Base-by-base conservation (phyloP, 1,140 invertebrate genomes). In the Platyscapa corneri region DNA sequence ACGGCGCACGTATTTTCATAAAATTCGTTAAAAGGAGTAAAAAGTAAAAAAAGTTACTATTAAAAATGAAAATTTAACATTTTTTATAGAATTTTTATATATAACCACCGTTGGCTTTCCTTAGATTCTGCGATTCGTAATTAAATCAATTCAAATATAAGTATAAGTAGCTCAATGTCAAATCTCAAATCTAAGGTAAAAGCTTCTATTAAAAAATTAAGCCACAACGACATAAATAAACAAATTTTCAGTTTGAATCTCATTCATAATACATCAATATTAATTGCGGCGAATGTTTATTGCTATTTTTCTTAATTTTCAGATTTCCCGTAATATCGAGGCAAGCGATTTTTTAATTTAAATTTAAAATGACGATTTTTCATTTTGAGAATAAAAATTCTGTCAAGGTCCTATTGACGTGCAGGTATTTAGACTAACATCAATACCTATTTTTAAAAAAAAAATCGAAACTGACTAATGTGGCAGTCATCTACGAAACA, bases 391-490 rank as follows among this genome's bases (percentile, higher is more conserved):
- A 39, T 74, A 74, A 74, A 72, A 42, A 42, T 74, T 74, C 70
- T 74, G 70, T 74, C 70, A 74, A 74, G 70, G 70, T n/a, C 27
- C 37, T 14, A 32, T 10, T 39, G 14, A 0, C 37, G 20, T 18
- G 20, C 70, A 42, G 37, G 37, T 74, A 74, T 42, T 74, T 74
- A 74, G 23, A 74, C 70, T 39, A 42, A 74, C 70, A 32, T 39
- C 39, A 20, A 74, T 74, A 74, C 10, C 70, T 74, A 74, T 74
- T 74, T 74, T 74, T 42, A 42, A 20, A 74, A 74, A 74, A 39
- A 27, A 27, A 42, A 42, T 42, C 34, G 1, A 74, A 74, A 74
- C 70, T 74, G 70, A 74, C 70, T 74, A 74, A 74, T 42, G 30
- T 42, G 37, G 0, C 30, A 74, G 5, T 3, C 14, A 42, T 74